Evolutionary conservation across 2,113 vertebrate genomes (phyloP).

Genomic region (Otocyon megalotis): DNA sequence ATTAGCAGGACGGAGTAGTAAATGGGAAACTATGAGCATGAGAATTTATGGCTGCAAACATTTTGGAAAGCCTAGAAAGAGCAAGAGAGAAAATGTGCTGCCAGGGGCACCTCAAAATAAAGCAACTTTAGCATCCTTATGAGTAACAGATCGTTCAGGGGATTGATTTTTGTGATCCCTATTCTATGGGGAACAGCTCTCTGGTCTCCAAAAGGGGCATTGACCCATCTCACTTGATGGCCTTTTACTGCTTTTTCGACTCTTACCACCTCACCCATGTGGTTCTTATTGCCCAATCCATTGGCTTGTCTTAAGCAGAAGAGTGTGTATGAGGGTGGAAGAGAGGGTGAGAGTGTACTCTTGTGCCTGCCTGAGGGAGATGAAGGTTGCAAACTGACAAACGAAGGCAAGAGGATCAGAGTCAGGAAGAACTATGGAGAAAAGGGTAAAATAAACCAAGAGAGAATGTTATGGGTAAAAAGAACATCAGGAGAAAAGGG

Average conservation of each 20-base stretch:
- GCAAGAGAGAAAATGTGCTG: slow-evolving; percentile 27
- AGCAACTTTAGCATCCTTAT: slow-evolving; percentile 44
- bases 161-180: slow-evolving; percentile 52
- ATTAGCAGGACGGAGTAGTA: slow-evolving; percentile 52
- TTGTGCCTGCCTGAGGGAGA: background rate
- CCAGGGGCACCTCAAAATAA: slow-evolving; percentile 67
- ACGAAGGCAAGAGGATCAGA: background rate
- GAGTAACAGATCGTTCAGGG: slow-evolving; percentile 46
- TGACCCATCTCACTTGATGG: background rate
- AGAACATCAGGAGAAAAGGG: background rate
- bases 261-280: background rate
- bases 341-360: background rate
- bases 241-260: slow-evolving; percentile 37
- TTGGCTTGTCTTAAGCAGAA: slow-evolving; percentile 52
- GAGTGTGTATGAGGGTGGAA: slow-evolving; percentile 43
- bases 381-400: background rate
- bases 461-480: too few relatives aligned
- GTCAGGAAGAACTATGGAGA: background rate
- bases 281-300: background rate
- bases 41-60: slow-evolving; percentile 73
- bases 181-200: slow-evolving; percentile 4
- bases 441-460: background rate
- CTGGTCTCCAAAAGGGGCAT: background rate
- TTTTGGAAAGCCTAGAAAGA: slow-evolving; percentile 71
- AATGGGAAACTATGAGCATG: slow-evolving; percentile 57